phyloP scores from a whole-genome alignment of 30 jellyfish, hydroid and myxozoan genomes.

The Catostylus mosaicus region DNA sequence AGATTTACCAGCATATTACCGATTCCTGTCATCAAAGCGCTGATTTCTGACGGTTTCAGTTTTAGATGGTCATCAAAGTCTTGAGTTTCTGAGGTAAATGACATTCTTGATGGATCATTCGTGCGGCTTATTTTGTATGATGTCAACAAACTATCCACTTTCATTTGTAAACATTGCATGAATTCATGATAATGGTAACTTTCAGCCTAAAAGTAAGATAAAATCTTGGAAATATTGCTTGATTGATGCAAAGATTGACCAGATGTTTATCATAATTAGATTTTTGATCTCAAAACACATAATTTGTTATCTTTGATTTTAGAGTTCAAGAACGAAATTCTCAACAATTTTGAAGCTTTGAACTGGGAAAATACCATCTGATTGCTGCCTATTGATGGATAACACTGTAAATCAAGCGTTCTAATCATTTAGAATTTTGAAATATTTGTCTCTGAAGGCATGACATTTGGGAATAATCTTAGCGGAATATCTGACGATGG shows the following conservation, averaged over 20 bases:
- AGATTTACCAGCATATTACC: slow-evolving; percentile 71
- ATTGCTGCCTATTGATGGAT: no score
- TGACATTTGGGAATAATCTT: no score
- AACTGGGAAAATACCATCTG: no score
- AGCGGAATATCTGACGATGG: no score
- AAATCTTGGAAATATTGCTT: not conserved
- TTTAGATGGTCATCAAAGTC: slow-evolving; percentile 21
- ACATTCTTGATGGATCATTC: slow-evolving; percentile 1
- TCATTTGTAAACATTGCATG: slow-evolving; percentile 65
- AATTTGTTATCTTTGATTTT: no score
- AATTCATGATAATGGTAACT: slow-evolving; percentile 62
- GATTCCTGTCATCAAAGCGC: slow-evolving; percentile 65
- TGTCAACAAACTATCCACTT: slow-evolving; percentile 65
- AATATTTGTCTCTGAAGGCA: no score
- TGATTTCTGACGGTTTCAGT: slow-evolving; percentile 70
- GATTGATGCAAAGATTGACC: slow-evolving; percentile 8
- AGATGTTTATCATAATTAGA: no score
- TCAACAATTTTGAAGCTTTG: no score
- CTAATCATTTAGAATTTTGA: no score
- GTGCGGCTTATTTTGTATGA: slow-evolving; percentile 2
- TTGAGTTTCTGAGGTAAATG: slow-evolving; percentile 2
- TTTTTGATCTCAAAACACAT: no score
- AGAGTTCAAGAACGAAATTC: no score
- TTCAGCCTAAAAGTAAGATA: slow-evolving; percentile 39
- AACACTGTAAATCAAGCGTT: no score